phyloP scores from a whole-genome alignment of 30 jellyfish, hydroid and myxozoan species.

The Chironex yamaguchii region DNA sequence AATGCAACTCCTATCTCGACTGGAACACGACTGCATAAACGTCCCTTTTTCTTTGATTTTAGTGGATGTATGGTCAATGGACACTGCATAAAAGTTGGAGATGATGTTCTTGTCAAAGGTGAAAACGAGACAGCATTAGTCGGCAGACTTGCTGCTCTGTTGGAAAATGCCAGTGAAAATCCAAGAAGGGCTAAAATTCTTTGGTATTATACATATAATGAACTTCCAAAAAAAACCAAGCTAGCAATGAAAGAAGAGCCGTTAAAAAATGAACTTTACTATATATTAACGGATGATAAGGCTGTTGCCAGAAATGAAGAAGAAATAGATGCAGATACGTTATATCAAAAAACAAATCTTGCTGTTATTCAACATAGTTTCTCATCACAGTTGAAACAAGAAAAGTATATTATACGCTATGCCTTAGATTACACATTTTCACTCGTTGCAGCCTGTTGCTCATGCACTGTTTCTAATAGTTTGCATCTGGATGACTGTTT shows the following conservation, averaged over 20 bases:
- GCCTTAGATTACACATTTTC: background rate
- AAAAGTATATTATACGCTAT: background rate
- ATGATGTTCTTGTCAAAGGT: slow-evolving; percentile 62
- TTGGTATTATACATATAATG: slow-evolving; percentile 69
- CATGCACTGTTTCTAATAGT: too few relatives aligned
- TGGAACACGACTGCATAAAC: too few relatives aligned
- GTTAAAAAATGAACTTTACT: background rate
- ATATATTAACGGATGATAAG: background rate
- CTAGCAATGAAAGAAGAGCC: background rate
- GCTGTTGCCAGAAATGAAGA: slow-evolving; percentile 40
- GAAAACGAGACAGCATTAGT: slow-evolving; percentile 59
- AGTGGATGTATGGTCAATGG: slow-evolving; percentile 64
- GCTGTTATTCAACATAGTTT: background rate
- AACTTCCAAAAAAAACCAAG: slow-evolving; percentile 63
- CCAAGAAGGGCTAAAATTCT: slow-evolving; percentile 73
- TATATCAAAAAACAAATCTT: background rate
- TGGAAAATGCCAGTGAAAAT: slow-evolving; percentile 22
- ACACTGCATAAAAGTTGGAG: slow-evolving; percentile 1
- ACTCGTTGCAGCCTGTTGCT: background rate
- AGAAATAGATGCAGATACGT: slow-evolving; percentile 93
- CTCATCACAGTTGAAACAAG: too few relatives aligned
- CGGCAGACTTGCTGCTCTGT: slow-evolving; percentile 47
- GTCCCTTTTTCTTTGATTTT: background rate
- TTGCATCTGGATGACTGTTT: too few relatives aligned
- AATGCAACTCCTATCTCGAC: too few relatives aligned